Base-by-base conservation (phyloP, 2,888 invertebrate genomes). In the Ennomos quercinarius region DNA sequence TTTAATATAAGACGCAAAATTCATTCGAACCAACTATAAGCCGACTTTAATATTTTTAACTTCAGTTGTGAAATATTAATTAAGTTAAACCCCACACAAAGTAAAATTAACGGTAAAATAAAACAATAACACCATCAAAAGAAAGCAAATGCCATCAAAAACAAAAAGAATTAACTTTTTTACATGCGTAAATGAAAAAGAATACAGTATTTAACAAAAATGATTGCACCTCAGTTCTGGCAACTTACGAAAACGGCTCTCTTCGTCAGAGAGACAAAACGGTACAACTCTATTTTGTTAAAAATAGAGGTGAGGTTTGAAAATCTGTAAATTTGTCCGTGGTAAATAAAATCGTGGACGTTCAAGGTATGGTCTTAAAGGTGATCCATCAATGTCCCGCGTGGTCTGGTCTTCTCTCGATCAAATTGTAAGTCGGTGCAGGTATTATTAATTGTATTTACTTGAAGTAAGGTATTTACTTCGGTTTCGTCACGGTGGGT, bases 361-460 rank as follows among this genome's bases (percentile, higher is more conserved):
- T 66, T 67, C 63, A 71, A 70, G 71, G 70, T 68, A 68, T 63
- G 69, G 72, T 76, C 71, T 74, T 70, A 70, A 66, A 47, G 61
- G 67, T 70, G 66, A 80, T 80, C 78, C 66, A 76, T 80, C 79
- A 80, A 71, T 65, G 79, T 80, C 80, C 44, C 12, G 8, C 39
- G 69, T 55, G 67, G 74, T 78, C 72, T 76, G 73, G 72, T 71
- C 69, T 59, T 61, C 71, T 70, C 73, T 80, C 79, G 77, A 80
- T 80, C 79, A 79, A 73, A 80, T 67, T 48, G 77, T 74, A 71
- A 68, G 66, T 69, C 64, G 45, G 70, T 73, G 72, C 69, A 68
- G 70, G 72, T 77, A 80, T 77, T 77, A 79, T 75, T 80, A 77
- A 76, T 77, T 76, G 57, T 64, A 61, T 66, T 66, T 66, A 57